These are phyloP conservation scores for Dipodomys spectabilis DNA, from an alignment of 2,113 vertebrate species.

Conservation along the genomic window DNA sequence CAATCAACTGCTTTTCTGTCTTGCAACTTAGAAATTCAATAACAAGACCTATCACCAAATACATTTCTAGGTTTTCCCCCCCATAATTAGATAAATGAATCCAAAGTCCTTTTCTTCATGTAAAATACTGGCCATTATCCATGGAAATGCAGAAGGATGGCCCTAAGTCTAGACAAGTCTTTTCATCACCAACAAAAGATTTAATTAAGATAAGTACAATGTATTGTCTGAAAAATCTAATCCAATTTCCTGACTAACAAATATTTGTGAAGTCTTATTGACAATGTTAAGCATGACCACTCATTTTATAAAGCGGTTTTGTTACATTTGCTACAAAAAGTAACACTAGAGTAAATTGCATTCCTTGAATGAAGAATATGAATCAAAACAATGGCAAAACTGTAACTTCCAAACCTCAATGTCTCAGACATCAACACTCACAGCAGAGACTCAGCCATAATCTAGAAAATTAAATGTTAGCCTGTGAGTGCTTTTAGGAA, in stretches of 20 bases:
- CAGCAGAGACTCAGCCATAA: neutral
- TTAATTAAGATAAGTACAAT: conserved; percentile 60
- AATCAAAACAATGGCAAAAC: neutral
- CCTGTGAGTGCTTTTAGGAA: neutral
- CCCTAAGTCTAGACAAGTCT: neutral
- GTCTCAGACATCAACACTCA: neutral
- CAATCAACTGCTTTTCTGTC: neutral
- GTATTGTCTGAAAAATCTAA: conserved; percentile 49
- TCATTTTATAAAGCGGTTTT: neutral
- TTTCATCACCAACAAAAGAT: conserved; percentile 52
- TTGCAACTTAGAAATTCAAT: conserved; percentile 33
- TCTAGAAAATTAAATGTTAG: neutral
- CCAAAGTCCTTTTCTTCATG: neutral
- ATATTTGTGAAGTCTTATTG: conserved; percentile 47
- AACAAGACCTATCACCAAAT: neutral
- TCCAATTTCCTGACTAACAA: conserved; percentile 40
- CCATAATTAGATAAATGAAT: neutral
- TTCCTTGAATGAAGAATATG: neutral
- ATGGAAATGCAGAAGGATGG: neutral
- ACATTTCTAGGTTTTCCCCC: neutral
- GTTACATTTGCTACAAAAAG: conserved; percentile 16
- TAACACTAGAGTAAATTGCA: neutral
- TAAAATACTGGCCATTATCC: neutral
- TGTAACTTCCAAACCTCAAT: neutral
- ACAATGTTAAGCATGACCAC: neutral